Evolutionary conservation across 2,113 vertebrate species (phyloP).

Genomic region (Lampris incognitus): DNA sequence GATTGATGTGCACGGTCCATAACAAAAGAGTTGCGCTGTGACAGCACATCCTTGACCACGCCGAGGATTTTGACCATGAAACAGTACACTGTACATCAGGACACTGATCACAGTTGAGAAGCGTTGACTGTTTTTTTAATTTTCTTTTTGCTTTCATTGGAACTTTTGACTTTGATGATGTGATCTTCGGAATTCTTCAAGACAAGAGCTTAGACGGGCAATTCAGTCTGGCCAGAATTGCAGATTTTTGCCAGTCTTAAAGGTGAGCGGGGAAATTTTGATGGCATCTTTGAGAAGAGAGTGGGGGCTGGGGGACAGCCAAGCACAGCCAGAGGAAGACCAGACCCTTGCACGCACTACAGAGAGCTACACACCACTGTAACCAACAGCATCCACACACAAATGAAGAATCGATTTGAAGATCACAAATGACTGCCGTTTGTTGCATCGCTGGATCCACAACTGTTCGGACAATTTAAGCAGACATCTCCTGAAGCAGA

Average conservation of each 20-base stretch:
- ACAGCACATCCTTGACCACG: no score
- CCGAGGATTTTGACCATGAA: background rate
- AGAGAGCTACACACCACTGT: no score
- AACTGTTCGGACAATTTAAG: no score
- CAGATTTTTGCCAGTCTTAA: slow-evolving; percentile 21
- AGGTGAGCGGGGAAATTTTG: slow-evolving; percentile 4
- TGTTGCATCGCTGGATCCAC: no score
- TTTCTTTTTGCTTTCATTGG: slow-evolving; percentile 15
- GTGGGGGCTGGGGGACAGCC: background rate
- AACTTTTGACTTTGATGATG: slow-evolving; percentile 23
- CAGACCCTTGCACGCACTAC: background rate
- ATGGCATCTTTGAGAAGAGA: background rate
- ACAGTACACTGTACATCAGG: background rate
- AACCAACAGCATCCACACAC: no score
- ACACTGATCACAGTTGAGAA: slow-evolving; percentile 9
- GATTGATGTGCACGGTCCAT: no score
- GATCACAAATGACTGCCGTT: no score
- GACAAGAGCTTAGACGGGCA: slow-evolving; percentile 6
- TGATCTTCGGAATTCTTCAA: slow-evolving; percentile 22
- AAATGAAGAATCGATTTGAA: no score
- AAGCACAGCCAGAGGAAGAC: background rate
- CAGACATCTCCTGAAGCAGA: no score
- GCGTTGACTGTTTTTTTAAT: slow-evolving; percentile 23
- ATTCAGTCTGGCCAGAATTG: background rate
- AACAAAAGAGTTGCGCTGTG: no score